Percentiles rank a stretch among this genome's conserved stretches.
Evolutionary conservation across 1,140 invertebrate genomes (phyloP).

Genomic region (Trachymyrmex septentrionalis): DNA sequence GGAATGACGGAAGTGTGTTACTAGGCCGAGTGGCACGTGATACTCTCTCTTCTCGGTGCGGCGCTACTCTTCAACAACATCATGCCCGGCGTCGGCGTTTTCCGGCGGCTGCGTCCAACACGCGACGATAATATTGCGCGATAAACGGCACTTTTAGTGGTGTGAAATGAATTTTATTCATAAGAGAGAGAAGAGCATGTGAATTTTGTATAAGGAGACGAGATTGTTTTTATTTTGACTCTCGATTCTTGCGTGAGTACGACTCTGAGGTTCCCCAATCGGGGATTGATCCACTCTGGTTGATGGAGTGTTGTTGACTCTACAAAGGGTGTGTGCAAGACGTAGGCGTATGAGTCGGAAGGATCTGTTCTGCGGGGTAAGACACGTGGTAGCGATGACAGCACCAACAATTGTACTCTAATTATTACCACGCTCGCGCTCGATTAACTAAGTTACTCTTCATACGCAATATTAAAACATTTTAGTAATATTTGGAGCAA

Average conservation of each 20-base stretch:
- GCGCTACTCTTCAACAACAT: slow-evolving; percentile 19
- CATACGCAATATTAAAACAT: slow-evolving; percentile 9
- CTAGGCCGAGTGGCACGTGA: slow-evolving; percentile 84
- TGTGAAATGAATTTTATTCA: neutral
- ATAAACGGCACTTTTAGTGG: neutral
- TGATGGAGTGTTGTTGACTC: slow-evolving; percentile 4
- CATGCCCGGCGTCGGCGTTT: slow-evolving; percentile 14
- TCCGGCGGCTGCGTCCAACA: slow-evolving; percentile 17
- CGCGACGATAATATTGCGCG: slow-evolving; percentile 10
- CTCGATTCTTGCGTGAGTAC: neutral
- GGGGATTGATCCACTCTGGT: slow-evolving; percentile 32
- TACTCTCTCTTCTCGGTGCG: slow-evolving; percentile 52
- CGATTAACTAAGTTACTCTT: neutral
- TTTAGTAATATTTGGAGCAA: slow-evolving; percentile 47
- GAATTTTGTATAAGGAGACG: neutral
- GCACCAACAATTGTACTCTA: neutral
- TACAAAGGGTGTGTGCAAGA: slow-evolving; percentile 29
- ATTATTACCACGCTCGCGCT: neutral
- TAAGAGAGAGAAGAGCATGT: neutral
- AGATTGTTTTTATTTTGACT: neutral
- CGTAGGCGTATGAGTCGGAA: slow-evolving; percentile 10
- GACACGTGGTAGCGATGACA: slow-evolving; percentile 63
- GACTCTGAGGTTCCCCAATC: neutral
- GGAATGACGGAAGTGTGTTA: slow-evolving; percentile 83
- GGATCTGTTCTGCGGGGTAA: slow-evolving; percentile 52